Evolutionary conservation across 2,113 vertebrate genomes (phyloP), one percentile per base, ranked within the genome.

Genomic region (Micromys minutus): DNA sequence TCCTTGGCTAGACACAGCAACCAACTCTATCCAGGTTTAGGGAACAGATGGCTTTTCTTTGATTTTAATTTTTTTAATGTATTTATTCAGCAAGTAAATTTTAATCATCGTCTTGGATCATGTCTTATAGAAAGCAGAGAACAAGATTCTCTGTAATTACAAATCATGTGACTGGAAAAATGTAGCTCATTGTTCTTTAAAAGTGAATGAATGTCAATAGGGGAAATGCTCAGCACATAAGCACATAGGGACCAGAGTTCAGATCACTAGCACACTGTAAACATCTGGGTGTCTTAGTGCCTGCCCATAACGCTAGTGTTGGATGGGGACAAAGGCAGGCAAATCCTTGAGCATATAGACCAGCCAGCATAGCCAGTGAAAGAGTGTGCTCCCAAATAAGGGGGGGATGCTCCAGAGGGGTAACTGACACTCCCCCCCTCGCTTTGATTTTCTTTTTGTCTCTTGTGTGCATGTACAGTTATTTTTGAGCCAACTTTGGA

Each of bases 81-180:
- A 77, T 91, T 93, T 63, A 91, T 84, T 90, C 71, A 84, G 50
- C 71, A 87, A 87, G 22, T 87, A 87, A 75, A 69, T 95, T 91
- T 91, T 50, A 87, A 90, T 55, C 47, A 63, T 96, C 57, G 87
- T 12, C 50, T 80, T 89, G 88, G 71, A 72, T 93, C 55, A 55
- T 81, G 81, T 36, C 77, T 97, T 97, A 11, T 86, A 71, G 34
- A 45, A 92, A 19, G 22, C 7, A 42, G 26, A 24, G 57, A 86
- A 22, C 50, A 61, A 67, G n/a, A 77, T 22, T 84, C 21, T 71
- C 77, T 29, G 39, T 79, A 45, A 84, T 9, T 72, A n/a, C 29
- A 94, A 77, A 47, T 94, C 42, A 76, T 74, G 72, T 83, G 45
- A 52, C 79, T 57, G 31, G 47, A 24, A 36, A 26, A 72, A n/a